Conservation (phyloP, 2,888 invertebrate genomes). For the Microplitis manilae region DNA sequence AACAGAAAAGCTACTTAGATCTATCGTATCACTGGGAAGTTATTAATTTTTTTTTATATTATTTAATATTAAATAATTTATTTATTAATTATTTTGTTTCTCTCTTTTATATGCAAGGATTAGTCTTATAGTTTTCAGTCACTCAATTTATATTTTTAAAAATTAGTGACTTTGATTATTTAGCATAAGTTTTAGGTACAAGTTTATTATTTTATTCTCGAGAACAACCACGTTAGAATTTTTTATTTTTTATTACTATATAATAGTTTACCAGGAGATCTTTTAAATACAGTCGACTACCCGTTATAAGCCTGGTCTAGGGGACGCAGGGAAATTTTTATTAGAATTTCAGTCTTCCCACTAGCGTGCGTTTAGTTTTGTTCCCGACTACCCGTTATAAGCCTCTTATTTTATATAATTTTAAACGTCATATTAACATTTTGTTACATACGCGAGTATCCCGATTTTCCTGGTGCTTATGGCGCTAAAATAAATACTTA, state of each 20-base stretch:
- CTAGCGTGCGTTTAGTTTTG: too few species aligned
- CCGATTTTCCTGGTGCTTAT: too few species aligned
- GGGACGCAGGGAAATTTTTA: too few species aligned
- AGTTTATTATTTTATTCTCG: slow-evolving; percentile 6
- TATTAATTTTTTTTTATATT: slow-evolving; percentile 9
- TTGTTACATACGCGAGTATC: too few species aligned
- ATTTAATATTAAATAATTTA: slow-evolving; percentile 4
- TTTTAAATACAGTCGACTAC: neutral
- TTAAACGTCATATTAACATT: too few species aligned
- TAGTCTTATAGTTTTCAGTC: slow-evolving; percentile 31
- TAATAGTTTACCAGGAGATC: neutral
- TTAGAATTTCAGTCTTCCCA: too few species aligned
- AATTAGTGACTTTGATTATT: slow-evolving; percentile 10
- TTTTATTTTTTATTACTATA: neutral
- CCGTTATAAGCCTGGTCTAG: too few species aligned
- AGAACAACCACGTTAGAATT: neutral
- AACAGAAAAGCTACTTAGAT: slow-evolving; percentile 5
- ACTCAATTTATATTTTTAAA: neutral
- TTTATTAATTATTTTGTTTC: slow-evolving; percentile 9
- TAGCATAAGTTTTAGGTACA: slow-evolving; percentile 17
- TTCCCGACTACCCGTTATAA: too few species aligned
- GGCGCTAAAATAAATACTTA: too few species aligned
- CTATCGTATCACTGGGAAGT: slow-evolving; percentile 32
- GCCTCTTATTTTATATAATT: too few species aligned
- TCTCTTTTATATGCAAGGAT: slow-evolving; percentile 6